These are phyloP conservation scores for Tyrophagus putrescentiae DNA, from an alignment of 1,140 invertebrate genomes.

Conservation along the genomic window DNA sequence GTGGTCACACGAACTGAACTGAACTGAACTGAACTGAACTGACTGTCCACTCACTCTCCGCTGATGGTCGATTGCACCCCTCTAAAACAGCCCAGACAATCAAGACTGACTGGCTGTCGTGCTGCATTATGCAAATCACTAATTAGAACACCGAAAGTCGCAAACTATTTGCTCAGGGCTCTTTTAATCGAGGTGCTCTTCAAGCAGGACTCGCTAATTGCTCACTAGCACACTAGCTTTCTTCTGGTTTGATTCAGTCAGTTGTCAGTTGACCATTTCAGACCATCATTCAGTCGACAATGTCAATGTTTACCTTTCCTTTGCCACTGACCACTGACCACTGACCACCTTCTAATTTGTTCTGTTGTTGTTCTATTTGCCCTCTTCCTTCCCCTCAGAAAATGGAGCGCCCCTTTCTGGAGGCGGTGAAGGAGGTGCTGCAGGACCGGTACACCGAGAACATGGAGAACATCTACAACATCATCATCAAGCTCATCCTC, in stretches of 20 bases:
- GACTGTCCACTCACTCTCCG: no score
- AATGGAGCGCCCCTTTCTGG: slow-evolving; percentile 73
- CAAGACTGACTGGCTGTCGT: neutral
- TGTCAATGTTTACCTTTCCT: neutral
- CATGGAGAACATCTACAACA: slow-evolving; percentile 75
- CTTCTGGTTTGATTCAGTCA: no score
- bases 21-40: no score
- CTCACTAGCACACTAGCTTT: no score
- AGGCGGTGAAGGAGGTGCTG: slow-evolving; percentile 63
- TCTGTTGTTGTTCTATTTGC: neutral
- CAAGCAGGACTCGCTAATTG: no score
- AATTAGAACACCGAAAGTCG: no score
- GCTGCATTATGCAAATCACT: no score
- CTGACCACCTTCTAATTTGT: neutral
- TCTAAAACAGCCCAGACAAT: neutral
- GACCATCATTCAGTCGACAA: neutral
- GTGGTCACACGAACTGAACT: neutral
- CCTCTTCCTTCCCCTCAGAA: no score
- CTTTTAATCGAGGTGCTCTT: no score
- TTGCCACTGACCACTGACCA: neutral
- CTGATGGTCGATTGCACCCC: no score
- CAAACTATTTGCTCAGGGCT: no score
- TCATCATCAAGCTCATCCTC: slow-evolving; percentile 77
- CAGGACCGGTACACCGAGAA: slow-evolving; percentile 78
- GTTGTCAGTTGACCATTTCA: no score